Evolutionary conservation across 1,140 invertebrate genomes (phyloP), one percentile per base, ranked within the genome.

Genomic region (Drosophila bocqueti): DNA sequence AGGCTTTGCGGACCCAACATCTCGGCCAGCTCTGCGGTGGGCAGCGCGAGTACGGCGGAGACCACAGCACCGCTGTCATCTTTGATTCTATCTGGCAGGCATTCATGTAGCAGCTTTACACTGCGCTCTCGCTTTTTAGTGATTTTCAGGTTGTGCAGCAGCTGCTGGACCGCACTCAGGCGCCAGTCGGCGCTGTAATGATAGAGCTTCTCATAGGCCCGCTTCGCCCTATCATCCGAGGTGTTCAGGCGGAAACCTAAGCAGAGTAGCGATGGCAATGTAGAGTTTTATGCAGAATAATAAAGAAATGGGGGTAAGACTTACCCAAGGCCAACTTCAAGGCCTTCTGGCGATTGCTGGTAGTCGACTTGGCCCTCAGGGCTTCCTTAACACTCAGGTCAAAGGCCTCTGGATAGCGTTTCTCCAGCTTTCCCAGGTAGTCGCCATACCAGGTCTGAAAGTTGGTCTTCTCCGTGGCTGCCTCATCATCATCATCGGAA

Each of bases 181-280:
- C 96, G 93, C 50, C 95, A 93, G 58, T 94, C 92, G 0, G 95
- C 76, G 84, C 94, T 95, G 8, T 94, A 92, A 83, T 96, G 95
- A 78, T 96, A 95, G 2, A 97, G 89, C 54, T 95, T 95, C 82
- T 96, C 94, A 66, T 96, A 95, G 0, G 96, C 93, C 18, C 94
- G 94, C 13, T 93, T 93, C 4, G 93, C 93, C 57, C 94, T 93
- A 18, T 94, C 91, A 66, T 94, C 94, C 0, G 93, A 91, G 2
- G 94, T 91, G 24, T 94, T 94, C 4, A 94, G 93, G 60, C 94
- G 94, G 62, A 94, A 95, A 21, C 93, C 94, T 84, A 71, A 45
- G 52, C 61, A 1, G 34, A 24, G 4, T 29, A 29, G 29, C 2
- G 9, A 26, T 46, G 57, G 9, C 11, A 24, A 15, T 31, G 24